Percentiles rank a stretch among this genome's conserved stretches.
Conservation (phyloP, 2,113 vertebrate genomes). For the Sardina pilchardus region DNA sequence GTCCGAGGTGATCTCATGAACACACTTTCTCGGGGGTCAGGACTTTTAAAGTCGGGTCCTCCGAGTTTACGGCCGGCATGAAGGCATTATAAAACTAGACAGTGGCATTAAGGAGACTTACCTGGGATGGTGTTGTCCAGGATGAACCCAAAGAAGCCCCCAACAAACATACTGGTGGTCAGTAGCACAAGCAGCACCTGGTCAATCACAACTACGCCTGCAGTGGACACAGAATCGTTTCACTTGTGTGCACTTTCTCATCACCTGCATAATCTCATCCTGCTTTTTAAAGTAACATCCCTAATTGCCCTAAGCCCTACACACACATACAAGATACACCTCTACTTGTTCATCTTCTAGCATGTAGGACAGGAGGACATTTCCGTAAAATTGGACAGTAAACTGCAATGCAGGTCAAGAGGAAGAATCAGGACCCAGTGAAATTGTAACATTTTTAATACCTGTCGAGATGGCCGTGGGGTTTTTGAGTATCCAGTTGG, state of each 20-base stretch:
- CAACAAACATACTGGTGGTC: conserved; percentile 95
- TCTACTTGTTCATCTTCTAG: too few relatives aligned
- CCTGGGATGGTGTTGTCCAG: conserved; percentile 95
- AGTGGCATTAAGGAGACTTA: conserved; percentile 46
- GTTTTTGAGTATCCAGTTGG: conserved; percentile 87
- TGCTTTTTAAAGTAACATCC: not conserved
- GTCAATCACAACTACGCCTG: conserved; percentile 85
- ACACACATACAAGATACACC: not conserved
- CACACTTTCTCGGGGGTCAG: too few relatives aligned
- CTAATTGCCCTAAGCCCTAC: not conserved
- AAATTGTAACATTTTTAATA: conserved; percentile 49
- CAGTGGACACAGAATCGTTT: conserved; percentile 25
- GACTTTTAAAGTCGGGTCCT: too few relatives aligned
- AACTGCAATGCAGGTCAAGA: conserved; percentile 21
- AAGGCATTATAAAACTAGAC: not conserved
- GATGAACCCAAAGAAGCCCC: conserved; percentile 87
- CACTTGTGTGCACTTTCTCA: not conserved
- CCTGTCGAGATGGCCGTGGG: conserved; percentile 78
- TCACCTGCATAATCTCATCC: not conserved
- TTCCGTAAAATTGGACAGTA: not conserved
- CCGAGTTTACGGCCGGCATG: too few relatives aligned
- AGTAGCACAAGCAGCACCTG: conserved; percentile 91
- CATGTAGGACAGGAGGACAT: not conserved
- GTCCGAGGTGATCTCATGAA: too few relatives aligned
- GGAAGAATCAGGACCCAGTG: not conserved